A percentile compares a stretch with the other conserved stretches of the same genome.
Conservation (phyloP, 2,113 vertebrate species). For the Ictidomys tridecemlineatus region DNA sequence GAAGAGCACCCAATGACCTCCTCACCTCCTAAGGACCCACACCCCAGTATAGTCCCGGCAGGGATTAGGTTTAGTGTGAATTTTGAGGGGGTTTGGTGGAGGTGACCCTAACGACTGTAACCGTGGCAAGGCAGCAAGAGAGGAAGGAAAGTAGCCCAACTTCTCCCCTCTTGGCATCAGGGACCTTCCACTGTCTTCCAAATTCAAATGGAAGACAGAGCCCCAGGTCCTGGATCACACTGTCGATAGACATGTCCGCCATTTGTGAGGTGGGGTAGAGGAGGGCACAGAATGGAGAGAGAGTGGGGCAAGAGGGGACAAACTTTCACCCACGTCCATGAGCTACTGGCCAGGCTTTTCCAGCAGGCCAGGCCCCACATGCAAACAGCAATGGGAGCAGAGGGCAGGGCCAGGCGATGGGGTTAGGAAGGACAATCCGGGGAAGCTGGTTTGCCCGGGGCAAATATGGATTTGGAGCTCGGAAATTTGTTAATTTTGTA, state of each 20-base stretch:
- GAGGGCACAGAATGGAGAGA: not conserved
- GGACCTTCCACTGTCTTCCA: not conserved
- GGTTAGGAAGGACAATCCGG: not conserved
- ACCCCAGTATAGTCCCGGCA: too few species aligned
- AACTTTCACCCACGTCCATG: not conserved
- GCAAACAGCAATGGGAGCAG: not conserved
- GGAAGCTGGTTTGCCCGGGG: not conserved
- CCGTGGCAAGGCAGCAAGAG: too few species aligned
- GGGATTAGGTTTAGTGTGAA: too few species aligned
- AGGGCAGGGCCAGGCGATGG: not conserved
- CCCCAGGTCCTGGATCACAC: too few species aligned
- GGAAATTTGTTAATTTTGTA: not conserved
- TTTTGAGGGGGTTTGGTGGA: not conserved
- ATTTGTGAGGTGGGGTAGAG: not conserved
- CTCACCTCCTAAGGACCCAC: too few species aligned
- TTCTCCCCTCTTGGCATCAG: not conserved
- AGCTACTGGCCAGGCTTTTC: not conserved
- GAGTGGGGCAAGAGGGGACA: not conserved
- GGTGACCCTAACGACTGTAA: fast-evolving
- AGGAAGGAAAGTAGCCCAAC: not conserved
- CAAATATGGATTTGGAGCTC: not conserved
- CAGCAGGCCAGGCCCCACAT: too few species aligned
- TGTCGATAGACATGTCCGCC: too few species aligned
- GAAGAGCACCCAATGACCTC: not conserved
- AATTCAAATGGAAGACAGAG: not conserved